Conservation (phyloP, 1,140 invertebrate genomes). For the Papilio polyxenes region DNA sequence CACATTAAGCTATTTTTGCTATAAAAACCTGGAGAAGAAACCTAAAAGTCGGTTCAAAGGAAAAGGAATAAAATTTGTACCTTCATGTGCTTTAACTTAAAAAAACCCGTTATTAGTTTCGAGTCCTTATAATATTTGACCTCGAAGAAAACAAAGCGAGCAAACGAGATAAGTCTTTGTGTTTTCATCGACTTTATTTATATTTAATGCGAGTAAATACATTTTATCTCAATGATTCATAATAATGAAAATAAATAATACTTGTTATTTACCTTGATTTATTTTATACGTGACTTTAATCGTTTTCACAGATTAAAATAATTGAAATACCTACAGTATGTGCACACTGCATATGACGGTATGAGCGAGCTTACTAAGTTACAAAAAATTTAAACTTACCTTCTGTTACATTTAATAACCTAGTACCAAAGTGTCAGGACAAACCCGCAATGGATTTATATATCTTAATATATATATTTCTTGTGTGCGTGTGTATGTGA, state of each 20-base stretch:
- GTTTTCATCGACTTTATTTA: slow-evolving; percentile 4
- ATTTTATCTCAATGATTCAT: slow-evolving; percentile 6
- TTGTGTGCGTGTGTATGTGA: no score
- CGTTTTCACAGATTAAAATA: not conserved
- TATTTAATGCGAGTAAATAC: slow-evolving; percentile 1
- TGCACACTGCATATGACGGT: no score
- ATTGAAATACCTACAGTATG: not conserved
- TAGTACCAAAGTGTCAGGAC: no score
- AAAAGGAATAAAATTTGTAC: no score
- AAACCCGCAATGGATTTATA: no score
- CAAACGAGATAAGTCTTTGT: not conserved
- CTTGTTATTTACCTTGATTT: not conserved
- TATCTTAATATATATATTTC: no score
- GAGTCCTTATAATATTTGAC: not conserved
- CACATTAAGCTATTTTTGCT: no score
- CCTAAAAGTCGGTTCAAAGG: no score
- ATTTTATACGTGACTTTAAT: not conserved
- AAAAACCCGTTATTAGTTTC: not conserved
- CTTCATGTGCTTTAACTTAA: not conserved
- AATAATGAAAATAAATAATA: slow-evolving; percentile 6
- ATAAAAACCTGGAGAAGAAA: no score
- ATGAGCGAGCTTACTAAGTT: no score
- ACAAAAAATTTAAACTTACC: no score
- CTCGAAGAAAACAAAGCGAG: not conserved
- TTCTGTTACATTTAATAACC: no score